Percentiles rank a stretch among this genome's conserved stretches.
These are phyloP conservation scores for Tetrax tetrax DNA, from an alignment of 2,113 vertebrate genomes.

Conservation along the genomic window DNA sequence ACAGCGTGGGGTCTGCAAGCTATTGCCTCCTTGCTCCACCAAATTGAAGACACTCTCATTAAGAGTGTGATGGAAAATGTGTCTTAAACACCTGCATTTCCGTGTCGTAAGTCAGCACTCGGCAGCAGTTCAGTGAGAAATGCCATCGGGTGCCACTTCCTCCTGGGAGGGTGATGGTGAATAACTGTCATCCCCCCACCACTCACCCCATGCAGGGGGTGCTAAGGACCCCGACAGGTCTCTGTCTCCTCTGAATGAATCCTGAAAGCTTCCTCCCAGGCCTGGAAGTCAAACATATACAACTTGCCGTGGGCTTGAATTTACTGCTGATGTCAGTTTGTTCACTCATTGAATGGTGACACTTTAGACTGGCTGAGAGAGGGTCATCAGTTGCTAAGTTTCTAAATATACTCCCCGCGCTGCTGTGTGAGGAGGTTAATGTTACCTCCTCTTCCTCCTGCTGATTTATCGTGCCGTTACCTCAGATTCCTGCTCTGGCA, in stretches of 20 bases:
- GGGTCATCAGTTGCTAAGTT: neutral
- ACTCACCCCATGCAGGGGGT: neutral
- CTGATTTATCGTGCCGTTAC: neutral
- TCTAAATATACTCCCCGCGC: slow-evolving; percentile 32
- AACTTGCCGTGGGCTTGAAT: neutral
- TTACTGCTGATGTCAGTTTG: neutral
- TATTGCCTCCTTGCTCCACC: neutral
- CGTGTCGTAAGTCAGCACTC: accelerated
- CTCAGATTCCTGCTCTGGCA: neutral
- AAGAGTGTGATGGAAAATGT: neutral
- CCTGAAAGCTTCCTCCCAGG: neutral
- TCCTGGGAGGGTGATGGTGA: neutral
- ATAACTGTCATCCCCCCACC: neutral
- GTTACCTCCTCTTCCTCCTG: slow-evolving; percentile 34
- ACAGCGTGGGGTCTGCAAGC: accelerated
- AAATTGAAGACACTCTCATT: accelerated
- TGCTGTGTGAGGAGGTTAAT: neutral
- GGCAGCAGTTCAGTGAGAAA: neutral
- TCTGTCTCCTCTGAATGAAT: neutral
- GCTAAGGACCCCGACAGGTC: neutral
- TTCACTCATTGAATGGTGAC: neutral
- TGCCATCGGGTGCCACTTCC: neutral
- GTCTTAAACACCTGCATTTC: neutral
- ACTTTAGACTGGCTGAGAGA: neutral
- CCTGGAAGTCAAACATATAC: neutral